A percentile compares a stretch with the other conserved stretches of the same genome.
These are phyloP conservation scores for Drosophila percnosoma DNA, from an alignment of 2,888 invertebrate genomes.

Conservation along the genomic window DNA sequence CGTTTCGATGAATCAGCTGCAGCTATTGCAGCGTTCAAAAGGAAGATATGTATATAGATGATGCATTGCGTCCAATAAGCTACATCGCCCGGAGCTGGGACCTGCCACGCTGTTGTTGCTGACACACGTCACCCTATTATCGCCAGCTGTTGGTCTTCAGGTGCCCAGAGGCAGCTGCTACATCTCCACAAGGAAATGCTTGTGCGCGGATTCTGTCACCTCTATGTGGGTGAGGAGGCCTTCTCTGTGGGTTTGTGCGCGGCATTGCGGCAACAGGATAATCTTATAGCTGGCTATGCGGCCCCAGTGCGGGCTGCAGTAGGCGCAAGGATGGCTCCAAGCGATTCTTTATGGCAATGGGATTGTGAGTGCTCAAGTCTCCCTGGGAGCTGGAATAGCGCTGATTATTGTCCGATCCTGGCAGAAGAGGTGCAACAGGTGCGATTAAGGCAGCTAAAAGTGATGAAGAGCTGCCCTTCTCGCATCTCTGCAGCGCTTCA, in stretches of 20 bases:
- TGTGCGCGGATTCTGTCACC: constrained; percentile 98
- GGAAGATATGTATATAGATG: not conserved
- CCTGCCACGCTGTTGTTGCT: constrained; percentile 89
- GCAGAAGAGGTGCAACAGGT: constrained; percentile 99
- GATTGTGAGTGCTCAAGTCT: constrained; percentile 99
- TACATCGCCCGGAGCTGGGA: constrained; percentile 91
- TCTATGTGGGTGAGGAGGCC: constrained; percentile 95
- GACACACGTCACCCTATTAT: constrained; percentile 90
- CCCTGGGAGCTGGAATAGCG: constrained; percentile 96
- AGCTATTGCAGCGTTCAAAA: not conserved
- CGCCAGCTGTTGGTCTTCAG: constrained; percentile 92
- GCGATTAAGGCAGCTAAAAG: constrained; percentile 90
- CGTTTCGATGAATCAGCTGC: not conserved
- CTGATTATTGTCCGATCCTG: constrained; percentile 99
- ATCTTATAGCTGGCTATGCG: constrained; percentile 96
- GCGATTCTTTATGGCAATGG: constrained; percentile 95
- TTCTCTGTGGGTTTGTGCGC: constrained; percentile 90
- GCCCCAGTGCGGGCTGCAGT: constrained; percentile 91
- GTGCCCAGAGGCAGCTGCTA: constrained; percentile 94
- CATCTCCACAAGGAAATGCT: constrained; percentile 98
- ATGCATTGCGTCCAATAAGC: constrained; percentile 86
- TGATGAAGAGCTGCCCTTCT: constrained; percentile 90
- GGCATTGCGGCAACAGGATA: constrained; percentile 92
- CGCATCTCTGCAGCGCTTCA: constrained; percentile 90
- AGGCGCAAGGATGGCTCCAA: constrained; percentile 98